These are phyloP conservation scores for Albula goreensis DNA, from an alignment of 2,113 vertebrate species.

Conservation along the genomic window DNA sequence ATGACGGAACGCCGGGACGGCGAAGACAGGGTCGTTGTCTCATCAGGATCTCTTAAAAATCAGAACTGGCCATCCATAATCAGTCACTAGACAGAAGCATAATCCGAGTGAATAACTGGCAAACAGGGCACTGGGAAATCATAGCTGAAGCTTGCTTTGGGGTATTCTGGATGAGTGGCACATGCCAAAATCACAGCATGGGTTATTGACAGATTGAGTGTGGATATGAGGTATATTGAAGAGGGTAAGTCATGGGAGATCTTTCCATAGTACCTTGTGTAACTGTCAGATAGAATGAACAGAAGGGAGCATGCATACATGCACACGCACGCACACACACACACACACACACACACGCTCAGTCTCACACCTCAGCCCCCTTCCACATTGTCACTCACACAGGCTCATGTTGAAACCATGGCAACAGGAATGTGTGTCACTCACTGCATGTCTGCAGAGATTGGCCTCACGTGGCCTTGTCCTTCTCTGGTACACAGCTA, in stretches of 20 bases:
- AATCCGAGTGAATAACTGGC: not conserved
- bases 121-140: not conserved
- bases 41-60: not conserved
- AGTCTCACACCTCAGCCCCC: not conserved
- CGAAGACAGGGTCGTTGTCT: constrained; percentile 41
- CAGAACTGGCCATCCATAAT: not conserved
- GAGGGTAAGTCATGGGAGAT: not conserved
- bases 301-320: not conserved
- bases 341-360: constrained; percentile 8
- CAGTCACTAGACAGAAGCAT: not conserved
- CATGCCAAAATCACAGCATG: not conserved
- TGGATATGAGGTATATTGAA: not conserved
- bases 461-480: not conserved
- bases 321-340: not conserved
- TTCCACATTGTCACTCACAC: constrained; percentile 1
- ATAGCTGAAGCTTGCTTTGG: not conserved
- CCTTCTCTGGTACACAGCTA: not conserved
- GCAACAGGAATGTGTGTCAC: constrained; percentile 36
- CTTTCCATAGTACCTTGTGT: not conserved
- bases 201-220: not conserved
- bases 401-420: constrained; percentile 18
- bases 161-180: not conserved
- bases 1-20: constrained; percentile 23
- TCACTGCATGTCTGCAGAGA: not conserved
- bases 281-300: not conserved